These are phyloP conservation scores for Gila orcuttii DNA, from an alignment of 2,113 vertebrate genomes.

Conservation along the genomic window DNA sequence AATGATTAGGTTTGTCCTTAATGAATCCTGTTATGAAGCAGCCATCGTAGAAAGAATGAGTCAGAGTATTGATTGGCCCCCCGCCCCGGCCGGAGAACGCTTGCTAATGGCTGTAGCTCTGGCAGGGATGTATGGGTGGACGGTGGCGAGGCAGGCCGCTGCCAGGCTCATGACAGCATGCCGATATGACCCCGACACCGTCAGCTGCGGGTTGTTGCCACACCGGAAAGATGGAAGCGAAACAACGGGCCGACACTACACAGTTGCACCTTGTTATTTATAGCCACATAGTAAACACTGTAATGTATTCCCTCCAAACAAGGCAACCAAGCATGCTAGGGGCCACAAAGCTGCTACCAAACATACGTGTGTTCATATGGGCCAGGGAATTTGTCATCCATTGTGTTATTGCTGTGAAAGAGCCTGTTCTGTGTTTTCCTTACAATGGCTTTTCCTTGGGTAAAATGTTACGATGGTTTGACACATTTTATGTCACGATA, in stretches of 20 bases:
- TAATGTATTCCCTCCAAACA: conserved; percentile 23
- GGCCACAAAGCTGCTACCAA: not conserved
- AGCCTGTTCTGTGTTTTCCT: not conserved
- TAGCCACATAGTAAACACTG: conserved; percentile 41
- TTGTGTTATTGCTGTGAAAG: not conserved
- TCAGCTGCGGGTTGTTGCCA: not conserved
- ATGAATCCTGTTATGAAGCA: conserved; percentile 77
- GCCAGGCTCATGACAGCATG: conserved; percentile 55
- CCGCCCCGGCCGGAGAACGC: conserved; percentile 3
- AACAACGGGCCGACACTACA: not conserved
- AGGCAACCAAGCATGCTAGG: not conserved
- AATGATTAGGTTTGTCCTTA: conserved; percentile 75
- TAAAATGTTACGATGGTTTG: too few species aligned
- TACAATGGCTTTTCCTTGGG: not conserved
- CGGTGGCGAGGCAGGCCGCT: conserved; percentile 10
- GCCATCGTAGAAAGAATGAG: conserved; percentile 75
- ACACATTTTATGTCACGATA: not conserved
- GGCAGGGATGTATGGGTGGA: not conserved
- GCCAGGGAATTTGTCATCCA: not conserved
- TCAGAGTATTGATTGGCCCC: conserved; percentile 75
- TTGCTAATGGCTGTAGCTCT: conserved; percentile 35
- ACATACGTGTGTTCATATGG: not conserved
- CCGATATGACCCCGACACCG: conserved; percentile 51
- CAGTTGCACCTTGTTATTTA: conserved; percentile 40
- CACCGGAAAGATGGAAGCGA: not conserved